A percentile compares a stretch with the other conserved stretches of the same genome.
These are phyloP conservation scores for Nothura maculosa DNA, from an alignment of 2,797 vertebrate genomes.

Conservation along the genomic window DNA sequence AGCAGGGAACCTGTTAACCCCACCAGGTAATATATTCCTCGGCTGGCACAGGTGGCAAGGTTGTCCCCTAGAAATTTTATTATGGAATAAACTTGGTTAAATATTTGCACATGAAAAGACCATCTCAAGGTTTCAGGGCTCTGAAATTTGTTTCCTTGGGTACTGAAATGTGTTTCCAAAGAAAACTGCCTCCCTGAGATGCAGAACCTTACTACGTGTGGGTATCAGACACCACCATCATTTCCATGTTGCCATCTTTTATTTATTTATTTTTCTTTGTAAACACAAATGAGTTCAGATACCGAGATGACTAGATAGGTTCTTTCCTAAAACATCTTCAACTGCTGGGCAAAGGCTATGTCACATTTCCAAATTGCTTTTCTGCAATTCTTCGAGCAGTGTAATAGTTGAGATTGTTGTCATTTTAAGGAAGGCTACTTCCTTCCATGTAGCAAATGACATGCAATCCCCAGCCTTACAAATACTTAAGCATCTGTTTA, in stretches of 20 bases:
- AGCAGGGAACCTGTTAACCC: slow-evolving; percentile 79
- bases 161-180: slow-evolving; percentile 52
- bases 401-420: background rate
- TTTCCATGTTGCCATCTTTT: background rate
- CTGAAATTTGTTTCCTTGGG: slow-evolving; percentile 50
- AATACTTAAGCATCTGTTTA: slow-evolving; percentile 19
- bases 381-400: slow-evolving; percentile 20
- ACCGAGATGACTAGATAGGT: slow-evolving; percentile 13
- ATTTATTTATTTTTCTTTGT: background rate
- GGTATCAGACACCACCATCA: slow-evolving; percentile 11
- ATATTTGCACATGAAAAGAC: slow-evolving; percentile 77
- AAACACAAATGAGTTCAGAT: background rate
- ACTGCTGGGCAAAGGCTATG: slow-evolving; percentile 44
- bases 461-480: background rate
- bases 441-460: background rate
- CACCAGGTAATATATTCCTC: slow-evolving; percentile 79
- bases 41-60: slow-evolving; percentile 70
- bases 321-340: slow-evolving; percentile 17
- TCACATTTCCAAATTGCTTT: slow-evolving; percentile 32
- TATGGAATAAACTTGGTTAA: slow-evolving; percentile 79
- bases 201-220: background rate
- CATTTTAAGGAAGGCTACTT: background rate
- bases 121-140: slow-evolving; percentile 74
- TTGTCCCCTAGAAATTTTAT: slow-evolving; percentile 81
- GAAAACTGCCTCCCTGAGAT: background rate